A percentile compares a stretch with the other conserved stretches of the same genome.
Evolutionary conservation across 2,113 vertebrate genomes (phyloP).

Genomic region (Pica pica): DNA sequence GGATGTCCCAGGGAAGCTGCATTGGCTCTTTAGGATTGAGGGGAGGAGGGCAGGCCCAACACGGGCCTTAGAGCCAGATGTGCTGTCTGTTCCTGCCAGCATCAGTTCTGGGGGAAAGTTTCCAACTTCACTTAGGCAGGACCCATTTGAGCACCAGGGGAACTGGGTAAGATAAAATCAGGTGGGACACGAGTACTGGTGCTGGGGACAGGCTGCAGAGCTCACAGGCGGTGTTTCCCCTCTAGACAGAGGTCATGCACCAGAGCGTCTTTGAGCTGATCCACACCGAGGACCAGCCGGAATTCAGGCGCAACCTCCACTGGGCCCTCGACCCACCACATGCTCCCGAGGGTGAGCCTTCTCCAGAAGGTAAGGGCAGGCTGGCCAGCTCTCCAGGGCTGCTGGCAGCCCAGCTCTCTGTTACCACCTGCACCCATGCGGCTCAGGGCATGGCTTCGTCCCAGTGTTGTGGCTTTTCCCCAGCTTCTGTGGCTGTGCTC

Average conservation of each 20-base stretch:
- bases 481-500: neutral
- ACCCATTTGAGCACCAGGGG: neutral
- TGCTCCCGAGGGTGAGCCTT: neutral
- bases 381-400: neutral
- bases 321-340: slow-evolving; percentile 74
- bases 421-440: rapidly evolving
- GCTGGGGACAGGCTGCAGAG: neutral
- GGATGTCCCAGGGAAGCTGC: neutral
- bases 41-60: neutral
- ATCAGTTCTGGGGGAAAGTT: neutral
- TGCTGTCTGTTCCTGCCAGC: neutral
- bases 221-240: neutral
- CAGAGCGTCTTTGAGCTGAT: slow-evolving; percentile 82
- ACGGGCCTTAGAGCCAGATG: neutral
- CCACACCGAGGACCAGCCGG: slow-evolving; percentile 79
- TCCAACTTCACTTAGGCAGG: neutral
- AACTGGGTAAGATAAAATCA: neutral
- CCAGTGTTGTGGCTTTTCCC: neutral
- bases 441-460: neutral
- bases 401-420: neutral
- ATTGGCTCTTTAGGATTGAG: neutral
- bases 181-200: rapidly evolving
- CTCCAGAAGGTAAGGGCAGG: neutral
- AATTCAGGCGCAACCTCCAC: slow-evolving; percentile 77
- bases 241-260: slow-evolving; percentile 81